Percentiles rank a stretch among this genome's conserved stretches.
Evolutionary conservation across 1,140 invertebrate genomes (phyloP).

Genomic region (Lanistes nyassanus): DNA sequence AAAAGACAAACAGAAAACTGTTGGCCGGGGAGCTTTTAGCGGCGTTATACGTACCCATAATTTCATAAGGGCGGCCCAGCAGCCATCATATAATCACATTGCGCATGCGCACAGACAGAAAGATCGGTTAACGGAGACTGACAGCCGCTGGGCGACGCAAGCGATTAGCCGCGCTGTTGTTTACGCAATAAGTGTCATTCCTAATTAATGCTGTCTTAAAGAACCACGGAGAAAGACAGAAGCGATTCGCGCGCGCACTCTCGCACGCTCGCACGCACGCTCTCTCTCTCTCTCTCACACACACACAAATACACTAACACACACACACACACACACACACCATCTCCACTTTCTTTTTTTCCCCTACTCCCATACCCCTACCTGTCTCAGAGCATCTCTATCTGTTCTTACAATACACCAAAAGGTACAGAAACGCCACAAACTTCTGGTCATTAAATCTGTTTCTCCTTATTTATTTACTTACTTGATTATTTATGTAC

Average conservation of each 20-base stretch:
- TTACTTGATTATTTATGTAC: no score
- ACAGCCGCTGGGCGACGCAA: neutral
- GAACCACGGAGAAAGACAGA: conserved; percentile 1
- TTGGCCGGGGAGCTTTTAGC: conserved; percentile 8
- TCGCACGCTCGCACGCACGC: neutral
- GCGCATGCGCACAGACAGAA: neutral
- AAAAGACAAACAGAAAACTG: conserved; percentile 8
- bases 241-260: no score
- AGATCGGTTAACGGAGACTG: conserved; percentile 7
- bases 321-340: conserved; percentile 5
- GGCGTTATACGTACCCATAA: conserved; percentile 6
- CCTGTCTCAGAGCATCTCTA: no score
- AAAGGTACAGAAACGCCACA: no score
- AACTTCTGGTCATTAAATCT: no score
- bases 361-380: neutral
- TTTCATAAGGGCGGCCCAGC: conserved; percentile 1
- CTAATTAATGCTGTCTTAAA: conserved; percentile 10
- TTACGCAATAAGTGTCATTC: conserved; percentile 24
- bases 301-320: neutral
- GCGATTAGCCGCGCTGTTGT: neutral
- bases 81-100: conserved; percentile 7
- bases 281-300: no score
- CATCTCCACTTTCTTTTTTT: neutral
- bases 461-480: no score
- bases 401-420: no score